Conservation (phyloP, 2,797 vertebrate species). For the Sebastes minor region DNA sequence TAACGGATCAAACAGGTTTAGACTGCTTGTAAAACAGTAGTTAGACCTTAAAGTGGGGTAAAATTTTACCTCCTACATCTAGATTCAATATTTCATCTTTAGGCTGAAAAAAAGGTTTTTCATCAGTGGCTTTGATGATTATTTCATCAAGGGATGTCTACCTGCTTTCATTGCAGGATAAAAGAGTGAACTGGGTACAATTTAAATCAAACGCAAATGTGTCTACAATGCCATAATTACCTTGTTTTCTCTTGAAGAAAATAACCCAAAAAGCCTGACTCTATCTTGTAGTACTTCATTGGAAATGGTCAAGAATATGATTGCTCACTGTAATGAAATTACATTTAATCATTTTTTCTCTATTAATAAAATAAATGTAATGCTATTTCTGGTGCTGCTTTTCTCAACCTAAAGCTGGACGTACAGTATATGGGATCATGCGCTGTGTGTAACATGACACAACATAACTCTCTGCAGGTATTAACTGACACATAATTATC, state of each 20-base stretch:
- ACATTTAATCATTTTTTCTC: background rate
- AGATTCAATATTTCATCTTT: background rate
- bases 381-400: background rate
- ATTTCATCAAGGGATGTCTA: background rate
- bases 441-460: background rate
- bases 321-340: background rate
- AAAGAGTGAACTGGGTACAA: background rate
- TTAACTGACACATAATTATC: background rate
- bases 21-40: background rate
- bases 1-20: background rate
- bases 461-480: background rate
- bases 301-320: constrained; percentile 17
- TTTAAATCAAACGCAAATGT: constrained; percentile 7
- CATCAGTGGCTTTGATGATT: background rate
- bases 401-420: background rate
- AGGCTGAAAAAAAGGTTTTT: background rate
- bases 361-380: background rate
- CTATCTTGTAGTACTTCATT: background rate
- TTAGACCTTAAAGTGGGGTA: background rate
- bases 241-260: background rate
- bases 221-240: background rate
- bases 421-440: background rate
- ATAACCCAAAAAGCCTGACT: background rate
- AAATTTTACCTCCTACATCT: background rate
- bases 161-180: background rate